phyloP scores from a whole-genome alignment of 2,888 invertebrate species.

The Erebia palarica region DNA sequence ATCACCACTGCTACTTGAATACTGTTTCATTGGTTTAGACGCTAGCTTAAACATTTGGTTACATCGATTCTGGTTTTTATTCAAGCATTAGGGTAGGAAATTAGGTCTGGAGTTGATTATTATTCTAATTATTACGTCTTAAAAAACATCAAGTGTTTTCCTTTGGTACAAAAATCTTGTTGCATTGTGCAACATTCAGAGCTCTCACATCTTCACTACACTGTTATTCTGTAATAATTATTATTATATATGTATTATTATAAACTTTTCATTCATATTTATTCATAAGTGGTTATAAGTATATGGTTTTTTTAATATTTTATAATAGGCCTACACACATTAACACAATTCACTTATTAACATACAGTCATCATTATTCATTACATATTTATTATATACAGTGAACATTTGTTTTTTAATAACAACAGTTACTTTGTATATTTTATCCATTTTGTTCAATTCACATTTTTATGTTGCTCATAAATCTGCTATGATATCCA shows the following conservation, averaged over 20 bases:
- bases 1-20: background rate
- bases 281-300: background rate
- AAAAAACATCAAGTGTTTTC: background rate
- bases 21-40: no score
- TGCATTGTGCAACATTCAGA: background rate
- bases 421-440: background rate
- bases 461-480: background rate
- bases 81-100: no score
- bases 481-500: background rate
- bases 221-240: background rate
- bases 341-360: background rate
- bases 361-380: background rate
- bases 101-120: no score
- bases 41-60: no score
- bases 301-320: background rate
- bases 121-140: no score
- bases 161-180: background rate
- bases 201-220: background rate
- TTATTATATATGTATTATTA: background rate
- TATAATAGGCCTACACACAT: constrained; percentile 2
- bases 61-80: no score
- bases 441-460: background rate
- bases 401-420: constrained; percentile 1
- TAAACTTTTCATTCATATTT: background rate
- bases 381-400: constrained; percentile 1